Conservation (phyloP, 37 sponge, comb jelly and placozoan genomes). For the Petrosia ficiformis region DNA sequence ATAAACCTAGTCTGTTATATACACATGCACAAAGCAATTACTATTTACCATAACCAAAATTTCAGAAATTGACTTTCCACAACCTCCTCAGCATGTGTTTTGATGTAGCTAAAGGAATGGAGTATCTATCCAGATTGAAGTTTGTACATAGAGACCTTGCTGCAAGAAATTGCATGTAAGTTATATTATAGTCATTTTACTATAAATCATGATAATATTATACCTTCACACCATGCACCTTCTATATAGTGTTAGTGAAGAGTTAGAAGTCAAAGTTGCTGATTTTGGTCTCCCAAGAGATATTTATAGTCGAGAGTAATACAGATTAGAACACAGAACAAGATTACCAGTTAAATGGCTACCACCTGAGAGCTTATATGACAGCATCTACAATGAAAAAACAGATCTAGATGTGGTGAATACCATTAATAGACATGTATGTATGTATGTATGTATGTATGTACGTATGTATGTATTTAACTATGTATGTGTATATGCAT, state of each 20-base stretch:
- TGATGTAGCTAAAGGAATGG: slow-evolving; percentile 57
- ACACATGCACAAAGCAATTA: too few species aligned
- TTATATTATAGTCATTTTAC: too few species aligned
- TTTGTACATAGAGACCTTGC: slow-evolving; percentile 45
- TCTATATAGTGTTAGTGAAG: slow-evolving; percentile 48
- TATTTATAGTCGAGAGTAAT: slow-evolving; percentile 33
- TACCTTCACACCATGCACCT: too few species aligned
- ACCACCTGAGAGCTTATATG: slow-evolving; percentile 50
- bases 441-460: too few species aligned
- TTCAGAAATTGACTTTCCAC: slow-evolving; percentile 14
- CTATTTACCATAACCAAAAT: too few species aligned
- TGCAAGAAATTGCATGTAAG: background rate
- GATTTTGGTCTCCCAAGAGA: slow-evolving; percentile 58
- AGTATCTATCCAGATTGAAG: slow-evolving; percentile 29
- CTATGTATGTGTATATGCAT: too few species aligned
- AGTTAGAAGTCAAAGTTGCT: slow-evolving; percentile 43
- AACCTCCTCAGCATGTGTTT: slow-evolving; percentile 27
- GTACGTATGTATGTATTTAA: too few species aligned
- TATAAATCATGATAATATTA: too few species aligned
- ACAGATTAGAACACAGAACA: slow-evolving; percentile 13
- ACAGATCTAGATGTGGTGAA: slow-evolving; percentile 61
- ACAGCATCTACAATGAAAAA: slow-evolving; percentile 41
- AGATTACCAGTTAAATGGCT: slow-evolving; percentile 59
- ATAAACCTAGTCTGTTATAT: too few species aligned
- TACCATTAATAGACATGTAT: too few species aligned